phyloP scores from a whole-genome alignment of 64 coral and sea anemone species.

The Stylophora pistillata region DNA sequence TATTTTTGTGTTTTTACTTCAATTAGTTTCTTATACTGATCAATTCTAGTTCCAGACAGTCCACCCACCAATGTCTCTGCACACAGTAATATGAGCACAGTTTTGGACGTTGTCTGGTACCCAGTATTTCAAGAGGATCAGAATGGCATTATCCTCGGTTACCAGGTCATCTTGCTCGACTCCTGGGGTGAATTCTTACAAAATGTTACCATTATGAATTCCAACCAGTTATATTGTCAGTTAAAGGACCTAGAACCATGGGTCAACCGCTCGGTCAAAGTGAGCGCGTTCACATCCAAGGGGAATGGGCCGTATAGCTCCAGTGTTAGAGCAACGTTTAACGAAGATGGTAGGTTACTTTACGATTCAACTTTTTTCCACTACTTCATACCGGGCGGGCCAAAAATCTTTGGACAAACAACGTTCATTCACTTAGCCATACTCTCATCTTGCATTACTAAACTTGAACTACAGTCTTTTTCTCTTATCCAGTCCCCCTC shows the following conservation, averaged over 20 bases:
- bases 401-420: too few species aligned
- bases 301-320: constrained; percentile 43
- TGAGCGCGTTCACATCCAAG: constrained; percentile 42
- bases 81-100: constrained; percentile 10
- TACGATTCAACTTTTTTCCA: too few species aligned
- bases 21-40: neutral
- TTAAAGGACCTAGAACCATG: constrained; percentile 49
- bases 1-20: too few species aligned
- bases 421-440: neutral
- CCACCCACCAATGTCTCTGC: constrained; percentile 30
- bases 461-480: neutral
- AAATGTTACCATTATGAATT: neutral
- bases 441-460: neutral
- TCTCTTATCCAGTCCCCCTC: constrained; percentile 36
- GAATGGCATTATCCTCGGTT: constrained; percentile 55
- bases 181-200: neutral
- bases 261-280: constrained; percentile 41
- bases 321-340: neutral
- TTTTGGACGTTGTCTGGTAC: constrained; percentile 37
- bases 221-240: neutral
- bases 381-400: too few species aligned
- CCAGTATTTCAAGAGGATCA: constrained; percentile 30
- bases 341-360: constrained; percentile 32
- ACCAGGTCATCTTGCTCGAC: constrained; percentile 6
- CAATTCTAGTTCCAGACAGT: constrained; percentile 33